Conservation (phyloP, 1,140 invertebrate genomes). For the Drosophila quadrilineata region DNA sequence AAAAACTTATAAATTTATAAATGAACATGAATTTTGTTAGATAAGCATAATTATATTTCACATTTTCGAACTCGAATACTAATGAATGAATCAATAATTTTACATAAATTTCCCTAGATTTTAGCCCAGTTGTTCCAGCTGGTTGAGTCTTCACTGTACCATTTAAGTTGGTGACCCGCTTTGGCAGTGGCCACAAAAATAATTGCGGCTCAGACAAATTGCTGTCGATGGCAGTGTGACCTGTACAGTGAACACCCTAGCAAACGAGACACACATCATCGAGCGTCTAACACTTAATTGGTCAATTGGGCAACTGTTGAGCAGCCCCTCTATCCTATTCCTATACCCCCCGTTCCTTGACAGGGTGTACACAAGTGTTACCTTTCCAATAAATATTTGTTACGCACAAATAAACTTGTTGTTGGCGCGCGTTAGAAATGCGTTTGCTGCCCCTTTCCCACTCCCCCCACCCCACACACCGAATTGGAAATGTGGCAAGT, state of each 20-base stretch:
- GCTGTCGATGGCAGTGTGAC: constrained; percentile 8
- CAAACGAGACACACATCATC: constrained; percentile 61
- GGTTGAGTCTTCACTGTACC: constrained; percentile 17
- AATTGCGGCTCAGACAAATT: constrained; percentile 47
- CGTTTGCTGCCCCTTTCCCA: constrained; percentile 27
- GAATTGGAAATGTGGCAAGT: constrained; percentile 53
- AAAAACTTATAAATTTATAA: too few species aligned
- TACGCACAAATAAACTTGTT: constrained; percentile 77
- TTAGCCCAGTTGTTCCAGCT: neutral
- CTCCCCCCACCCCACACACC: too few species aligned
- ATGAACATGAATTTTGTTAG: too few species aligned
- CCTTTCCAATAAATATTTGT: constrained; percentile 79
- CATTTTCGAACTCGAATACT: too few species aligned
- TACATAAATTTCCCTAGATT: too few species aligned
- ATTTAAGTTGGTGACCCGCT: constrained; percentile 6
- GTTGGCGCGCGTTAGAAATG: constrained; percentile 46
- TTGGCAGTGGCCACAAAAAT: constrained; percentile 38
- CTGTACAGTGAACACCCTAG: constrained; percentile 4
- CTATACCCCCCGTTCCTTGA: neutral
- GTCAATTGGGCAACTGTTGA: constrained; percentile 66
- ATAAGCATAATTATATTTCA: too few species aligned
- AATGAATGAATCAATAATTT: too few species aligned
- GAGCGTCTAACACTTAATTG: constrained; percentile 56
- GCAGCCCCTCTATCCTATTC: neutral
- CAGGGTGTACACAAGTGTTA: constrained; percentile 54